A percentile compares a stretch with the other conserved stretches of the same genome.
phyloP scores from a whole-genome alignment of 2,113 vertebrate species.

The Barnardius zonarius region DNA sequence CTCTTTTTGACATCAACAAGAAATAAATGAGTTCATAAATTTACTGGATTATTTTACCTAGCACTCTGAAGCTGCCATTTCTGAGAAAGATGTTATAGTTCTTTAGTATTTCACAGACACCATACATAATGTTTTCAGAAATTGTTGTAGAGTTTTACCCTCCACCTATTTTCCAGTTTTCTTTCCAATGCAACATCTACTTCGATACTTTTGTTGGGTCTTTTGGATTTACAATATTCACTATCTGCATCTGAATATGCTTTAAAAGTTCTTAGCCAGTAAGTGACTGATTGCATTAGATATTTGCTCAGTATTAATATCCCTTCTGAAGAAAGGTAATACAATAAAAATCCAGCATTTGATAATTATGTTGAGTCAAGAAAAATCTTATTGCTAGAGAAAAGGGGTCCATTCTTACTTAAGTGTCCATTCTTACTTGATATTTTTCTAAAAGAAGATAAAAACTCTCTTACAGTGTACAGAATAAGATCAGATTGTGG shows the following conservation, averaged over 20 bases:
- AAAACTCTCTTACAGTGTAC: neutral
- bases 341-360: neutral
- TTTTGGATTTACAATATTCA: neutral
- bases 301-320: neutral
- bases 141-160: neutral
- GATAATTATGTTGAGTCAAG: neutral
- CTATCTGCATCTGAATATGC: accelerated
- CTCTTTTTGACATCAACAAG: neutral
- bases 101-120: neutral
- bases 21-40: neutral
- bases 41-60: neutral
- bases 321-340: neutral
- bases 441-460: neutral
- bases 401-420: neutral
- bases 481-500: neutral
- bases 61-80: neutral
- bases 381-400: neutral
- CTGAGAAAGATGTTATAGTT: neutral
- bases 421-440: neutral
- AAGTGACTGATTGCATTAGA: neutral
- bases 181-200: neutral
- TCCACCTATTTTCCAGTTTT: neutral
- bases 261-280: neutral
- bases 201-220: neutral
- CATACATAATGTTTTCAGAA: neutral